Evolutionary conservation across 2,113 vertebrate genomes (phyloP).

Genomic region (Anoura caudifer): DNA sequence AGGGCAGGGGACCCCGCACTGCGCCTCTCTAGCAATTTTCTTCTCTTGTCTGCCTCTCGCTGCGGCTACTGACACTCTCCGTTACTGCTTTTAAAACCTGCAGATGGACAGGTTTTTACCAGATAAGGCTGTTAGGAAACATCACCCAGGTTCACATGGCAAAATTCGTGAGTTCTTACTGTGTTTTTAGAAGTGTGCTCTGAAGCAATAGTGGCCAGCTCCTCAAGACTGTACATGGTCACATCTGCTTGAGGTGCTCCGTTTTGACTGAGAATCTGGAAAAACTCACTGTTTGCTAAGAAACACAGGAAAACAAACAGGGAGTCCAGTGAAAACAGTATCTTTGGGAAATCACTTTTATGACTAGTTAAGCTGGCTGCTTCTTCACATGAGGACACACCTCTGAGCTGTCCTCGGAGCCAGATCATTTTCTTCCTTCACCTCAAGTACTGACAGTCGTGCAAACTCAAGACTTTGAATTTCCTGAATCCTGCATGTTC

Average conservation of each 20-base stretch:
- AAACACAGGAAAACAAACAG: constrained; percentile 71
- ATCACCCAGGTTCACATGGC: background rate
- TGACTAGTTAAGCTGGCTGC: background rate
- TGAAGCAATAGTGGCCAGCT: constrained; percentile 86
- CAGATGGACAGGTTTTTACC: background rate
- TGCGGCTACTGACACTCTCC: background rate
- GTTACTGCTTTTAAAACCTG: background rate
- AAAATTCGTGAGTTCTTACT: constrained; percentile 77
- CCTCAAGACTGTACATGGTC: constrained; percentile 82
- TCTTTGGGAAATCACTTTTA: constrained; percentile 11
- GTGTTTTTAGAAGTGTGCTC: constrained; percentile 91
- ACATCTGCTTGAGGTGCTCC: constrained; percentile 79
- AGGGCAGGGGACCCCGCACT: background rate
- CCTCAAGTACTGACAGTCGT: background rate
- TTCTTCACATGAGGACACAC: background rate
- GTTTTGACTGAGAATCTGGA: constrained; percentile 84
- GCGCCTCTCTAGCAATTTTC: background rate
- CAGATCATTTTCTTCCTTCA: background rate
- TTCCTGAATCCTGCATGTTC: background rate
- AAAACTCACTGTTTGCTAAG: constrained; percentile 90
- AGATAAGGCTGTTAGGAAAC: background rate
- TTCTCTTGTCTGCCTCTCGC: background rate
- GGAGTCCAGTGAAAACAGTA: constrained; percentile 55
- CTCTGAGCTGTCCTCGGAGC: background rate
- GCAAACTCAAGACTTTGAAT: background rate